Base-by-base conservation (phyloP, 2,888 invertebrate genomes). In the Archips xylosteana region DNA sequence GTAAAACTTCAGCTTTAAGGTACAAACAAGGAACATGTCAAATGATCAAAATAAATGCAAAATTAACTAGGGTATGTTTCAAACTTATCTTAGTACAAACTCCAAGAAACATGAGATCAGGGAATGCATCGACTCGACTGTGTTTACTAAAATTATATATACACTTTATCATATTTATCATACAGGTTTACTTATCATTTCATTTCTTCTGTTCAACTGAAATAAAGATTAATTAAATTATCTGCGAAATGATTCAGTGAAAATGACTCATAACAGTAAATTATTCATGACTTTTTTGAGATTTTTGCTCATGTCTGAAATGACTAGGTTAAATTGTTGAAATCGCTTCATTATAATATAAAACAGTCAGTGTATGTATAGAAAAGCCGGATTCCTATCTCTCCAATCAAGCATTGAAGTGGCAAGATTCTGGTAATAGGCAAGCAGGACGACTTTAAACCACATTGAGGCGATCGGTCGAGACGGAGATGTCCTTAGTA, bases 221-320 rank as follows among this genome's bases (percentile, higher is more conserved):
- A 32, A 32, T 12, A 10, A 34, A 59, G 39, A 57, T 68, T 42
- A 34, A 68, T 49, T 36, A 49, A 12, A 61, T 23, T 68, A 68
- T 68, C 60, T 60, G 47, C 61, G 15, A 8, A 59, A 59, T 47
- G 8, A 59, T 32, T 62, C 62, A 62, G 62, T 23, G 45, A 13
- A 45, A 62, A 59, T 59, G 67, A 67, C 9, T 67, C 67, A 67
- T 13, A 36, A 10, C 45, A 45, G 8, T 13, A 3, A 15, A 36
- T 68, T 59, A n/a, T 67, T 61, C 34, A 49, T 2, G 42, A 15
- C 60, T 68, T 49, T 68, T 59, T 68, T 49, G 36, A 34, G 60
- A 68, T 49, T 45, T 49, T 49, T 36, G 15, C 60, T 68, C 60
- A 49, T 36, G 34, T 15, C 66, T 23, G n/a, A 39, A 23, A 57